Evolutionary conservation across 2,888 invertebrate species (phyloP).

Genomic region (Diarsia dahlii): DNA sequence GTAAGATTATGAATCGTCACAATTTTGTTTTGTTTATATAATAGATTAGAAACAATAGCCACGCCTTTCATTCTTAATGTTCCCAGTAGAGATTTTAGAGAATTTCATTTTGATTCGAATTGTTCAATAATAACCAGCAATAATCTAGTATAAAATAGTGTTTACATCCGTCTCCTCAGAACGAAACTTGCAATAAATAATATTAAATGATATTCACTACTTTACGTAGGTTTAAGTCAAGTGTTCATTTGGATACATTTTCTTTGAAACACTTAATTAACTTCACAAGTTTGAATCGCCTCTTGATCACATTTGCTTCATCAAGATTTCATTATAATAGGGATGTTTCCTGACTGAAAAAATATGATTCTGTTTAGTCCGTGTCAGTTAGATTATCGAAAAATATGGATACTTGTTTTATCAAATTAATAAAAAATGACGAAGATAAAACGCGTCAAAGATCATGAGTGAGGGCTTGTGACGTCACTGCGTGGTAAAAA

Average conservation of each 20-base stretch:
- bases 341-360: too few species aligned
- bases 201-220: slow-evolving; percentile 62
- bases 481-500: too few species aligned
- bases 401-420: too few species aligned
- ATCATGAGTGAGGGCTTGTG: too few species aligned
- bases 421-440: too few species aligned
- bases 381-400: too few species aligned
- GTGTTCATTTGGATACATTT: slow-evolving; percentile 66
- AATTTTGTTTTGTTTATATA: slow-evolving; percentile 25
- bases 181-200: slow-evolving; percentile 70
- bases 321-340: neutral
- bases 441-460: too few species aligned
- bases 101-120: slow-evolving; percentile 53
- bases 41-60: slow-evolving; percentile 26
- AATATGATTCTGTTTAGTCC: too few species aligned
- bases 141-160: slow-evolving; percentile 58
- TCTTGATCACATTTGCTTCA: slow-evolving; percentile 13
- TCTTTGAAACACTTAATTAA: slow-evolving; percentile 5
- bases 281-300: slow-evolving; percentile 1
- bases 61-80: slow-evolving; percentile 22
- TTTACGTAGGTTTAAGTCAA: slow-evolving; percentile 67
- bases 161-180: slow-evolving; percentile 63
- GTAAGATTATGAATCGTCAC: slow-evolving; percentile 54
- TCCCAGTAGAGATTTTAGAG: slow-evolving; percentile 37
- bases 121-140: slow-evolving; percentile 63